Percentiles rank a stretch among this genome's conserved stretches.
phyloP scores from a whole-genome alignment of 1,140 invertebrate genomes.

The Pogonomyrmex californicus region DNA sequence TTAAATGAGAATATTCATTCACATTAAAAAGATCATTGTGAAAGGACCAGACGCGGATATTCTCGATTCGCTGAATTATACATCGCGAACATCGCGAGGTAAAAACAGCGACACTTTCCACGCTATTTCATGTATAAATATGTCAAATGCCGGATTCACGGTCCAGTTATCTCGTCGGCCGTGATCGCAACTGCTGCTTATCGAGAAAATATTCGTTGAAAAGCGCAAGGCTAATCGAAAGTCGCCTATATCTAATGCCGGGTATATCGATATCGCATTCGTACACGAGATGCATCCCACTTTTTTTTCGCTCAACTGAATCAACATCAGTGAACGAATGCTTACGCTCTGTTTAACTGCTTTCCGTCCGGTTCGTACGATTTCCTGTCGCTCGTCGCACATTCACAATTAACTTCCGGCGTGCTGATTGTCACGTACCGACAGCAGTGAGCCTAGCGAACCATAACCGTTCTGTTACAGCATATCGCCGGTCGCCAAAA shows the following conservation, averaged over 20 bases:
- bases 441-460: conserved; percentile 17
- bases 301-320: conserved; percentile 37
- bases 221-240: conserved; percentile 58
- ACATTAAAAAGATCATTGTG: not conserved
- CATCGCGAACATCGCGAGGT: conserved; percentile 22
- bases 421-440: conserved; percentile 43
- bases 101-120: conserved; percentile 56
- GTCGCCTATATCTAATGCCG: conserved; percentile 17
- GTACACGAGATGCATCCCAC: conserved; percentile 14
- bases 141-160: conserved; percentile 59
- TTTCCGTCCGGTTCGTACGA: conserved; percentile 71
- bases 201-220: conserved; percentile 48
- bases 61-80: conserved; percentile 14
- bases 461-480: conserved; percentile 55
- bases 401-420: conserved; percentile 74
- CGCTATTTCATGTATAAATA: conserved; percentile 47
- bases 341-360: conserved; percentile 75
- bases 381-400: conserved; percentile 70
- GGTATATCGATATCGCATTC: not conserved
- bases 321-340: conserved; percentile 43
- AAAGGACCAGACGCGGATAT: not conserved
- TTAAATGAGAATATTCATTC: not conserved
- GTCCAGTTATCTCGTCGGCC: conserved; percentile 60
- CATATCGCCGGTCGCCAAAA: conserved; percentile 20
- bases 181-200: conserved; percentile 41